These are phyloP conservation scores for Ochlodes sylvanus DNA, from an alignment of 2,888 invertebrate genomes.

Conservation along the genomic window DNA sequence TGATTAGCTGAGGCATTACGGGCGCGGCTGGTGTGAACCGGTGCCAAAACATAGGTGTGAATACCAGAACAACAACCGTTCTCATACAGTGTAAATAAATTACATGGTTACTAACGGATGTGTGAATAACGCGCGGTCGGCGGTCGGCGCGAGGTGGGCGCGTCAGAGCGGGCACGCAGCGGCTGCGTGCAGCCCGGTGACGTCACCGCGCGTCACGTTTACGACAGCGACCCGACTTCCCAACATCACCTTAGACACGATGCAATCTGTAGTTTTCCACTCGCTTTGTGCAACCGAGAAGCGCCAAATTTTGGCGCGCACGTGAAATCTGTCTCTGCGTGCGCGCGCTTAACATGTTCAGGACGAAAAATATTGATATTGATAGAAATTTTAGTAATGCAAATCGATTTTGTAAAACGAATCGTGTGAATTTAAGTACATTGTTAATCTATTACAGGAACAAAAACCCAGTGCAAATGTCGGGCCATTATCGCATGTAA, in stretches of 20 bases:
- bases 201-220: slow-evolving; percentile 73
- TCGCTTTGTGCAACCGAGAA: slow-evolving; percentile 58
- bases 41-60: not conserved
- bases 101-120: slow-evolving; percentile 48
- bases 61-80: not conserved
- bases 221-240: slow-evolving; percentile 38
- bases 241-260: slow-evolving; percentile 38
- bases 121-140: slow-evolving; percentile 42
- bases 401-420: not conserved
- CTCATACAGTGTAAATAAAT: slow-evolving; percentile 40
- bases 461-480: slow-evolving; percentile 48
- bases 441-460: slow-evolving; percentile 45
- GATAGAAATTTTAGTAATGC: not conserved
- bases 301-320: slow-evolving; percentile 19
- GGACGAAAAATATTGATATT: not conserved
- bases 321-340: slow-evolving; percentile 6
- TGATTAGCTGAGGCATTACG: too few species aligned
- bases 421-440: not conserved
- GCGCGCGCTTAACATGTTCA: not conserved
- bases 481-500: slow-evolving; percentile 48
- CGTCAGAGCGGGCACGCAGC: slow-evolving; percentile 65
- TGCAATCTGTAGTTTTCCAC: slow-evolving; percentile 66
- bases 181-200: slow-evolving; percentile 62
- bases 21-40: not conserved
- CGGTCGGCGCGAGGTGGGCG: slow-evolving; percentile 54